phyloP scores from a whole-genome alignment of 2,888 invertebrate species.

The Brachyopa scutellaris region DNA sequence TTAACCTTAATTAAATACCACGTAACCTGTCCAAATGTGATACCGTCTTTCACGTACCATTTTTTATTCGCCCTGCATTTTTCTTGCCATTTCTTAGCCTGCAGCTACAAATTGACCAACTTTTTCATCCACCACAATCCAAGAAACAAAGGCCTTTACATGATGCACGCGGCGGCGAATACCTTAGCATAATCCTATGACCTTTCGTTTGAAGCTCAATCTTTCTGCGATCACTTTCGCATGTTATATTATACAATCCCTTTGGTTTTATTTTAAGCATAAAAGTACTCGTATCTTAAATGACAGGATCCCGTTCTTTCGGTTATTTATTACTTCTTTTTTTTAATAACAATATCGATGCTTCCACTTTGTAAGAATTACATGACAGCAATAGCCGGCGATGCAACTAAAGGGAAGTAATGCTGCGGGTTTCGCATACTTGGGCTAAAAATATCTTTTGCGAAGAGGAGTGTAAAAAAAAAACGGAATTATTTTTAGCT shows the following conservation, averaged over 20 bases:
- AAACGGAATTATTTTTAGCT: neutral
- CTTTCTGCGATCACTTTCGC: constrained; percentile 54
- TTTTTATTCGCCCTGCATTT: neutral
- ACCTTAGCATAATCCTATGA: constrained; percentile 10
- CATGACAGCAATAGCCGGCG: too few relatives aligned
- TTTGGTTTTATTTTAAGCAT: constrained; percentile 55
- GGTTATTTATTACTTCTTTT: too few relatives aligned
- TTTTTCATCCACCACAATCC: constrained; percentile 1
- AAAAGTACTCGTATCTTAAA: neutral
- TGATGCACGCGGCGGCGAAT: neutral
- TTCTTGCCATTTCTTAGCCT: constrained; percentile 34
- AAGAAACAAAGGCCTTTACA: neutral
- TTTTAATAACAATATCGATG: too few relatives aligned
- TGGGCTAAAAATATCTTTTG: too few relatives aligned
- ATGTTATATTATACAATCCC: constrained; percentile 65
- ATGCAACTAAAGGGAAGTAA: too few relatives aligned
- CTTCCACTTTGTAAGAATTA: too few relatives aligned
- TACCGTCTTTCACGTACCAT: too few relatives aligned
- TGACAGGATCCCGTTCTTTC: neutral
- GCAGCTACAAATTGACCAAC: constrained; percentile 12
- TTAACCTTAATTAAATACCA: too few relatives aligned
- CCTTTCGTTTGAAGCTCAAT: constrained; percentile 38
- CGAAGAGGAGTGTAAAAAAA: too few relatives aligned
- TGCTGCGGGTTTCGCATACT: too few relatives aligned
- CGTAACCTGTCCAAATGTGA: too few relatives aligned